Evolutionary conservation across 2,113 vertebrate species (phyloP).

Genomic region (Lycaon pictus): DNA sequence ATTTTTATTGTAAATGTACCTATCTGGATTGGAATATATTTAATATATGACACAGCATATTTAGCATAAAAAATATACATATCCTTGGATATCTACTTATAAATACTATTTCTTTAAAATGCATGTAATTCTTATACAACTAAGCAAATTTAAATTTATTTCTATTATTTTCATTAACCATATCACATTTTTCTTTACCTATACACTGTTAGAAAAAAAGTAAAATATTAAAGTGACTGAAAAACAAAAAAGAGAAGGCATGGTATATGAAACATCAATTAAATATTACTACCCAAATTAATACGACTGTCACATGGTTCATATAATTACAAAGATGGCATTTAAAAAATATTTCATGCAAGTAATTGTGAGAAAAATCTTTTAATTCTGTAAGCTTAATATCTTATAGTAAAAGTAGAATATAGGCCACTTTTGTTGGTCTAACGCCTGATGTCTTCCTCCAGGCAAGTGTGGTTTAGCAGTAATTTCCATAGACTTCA

Average conservation of each 20-base stretch:
- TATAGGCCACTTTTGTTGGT: background rate
- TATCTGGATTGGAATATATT: constrained; percentile 18
- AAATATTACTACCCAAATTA: constrained; percentile 37
- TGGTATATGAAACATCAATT: background rate
- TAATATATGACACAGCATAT: constrained; percentile 18
- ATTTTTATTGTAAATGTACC: constrained; percentile 21
- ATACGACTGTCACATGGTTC: background rate
- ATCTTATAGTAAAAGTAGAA: background rate
- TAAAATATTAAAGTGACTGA: constrained; percentile 44
- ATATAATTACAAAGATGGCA: background rate
- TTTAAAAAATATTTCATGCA: background rate
- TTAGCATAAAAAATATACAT: constrained; percentile 49
- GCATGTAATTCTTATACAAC: constrained; percentile 13
- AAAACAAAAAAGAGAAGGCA: constrained; percentile 41
- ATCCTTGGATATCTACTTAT: background rate
- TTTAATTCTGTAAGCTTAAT: constrained; percentile 27
- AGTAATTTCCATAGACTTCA: background rate
- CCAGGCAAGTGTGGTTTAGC: background rate
- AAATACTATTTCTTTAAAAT: constrained; percentile 52
- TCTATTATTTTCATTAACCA: constrained; percentile 58
- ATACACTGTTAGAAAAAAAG: background rate
- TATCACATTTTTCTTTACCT: constrained; percentile 31
- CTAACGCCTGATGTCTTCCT: background rate
- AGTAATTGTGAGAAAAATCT: background rate
- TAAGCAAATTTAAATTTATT: constrained; percentile 58